These are phyloP conservation scores for Acanthosepion lycidas DNA, from an alignment of 2,888 invertebrate genomes.

Conservation along the genomic window DNA sequence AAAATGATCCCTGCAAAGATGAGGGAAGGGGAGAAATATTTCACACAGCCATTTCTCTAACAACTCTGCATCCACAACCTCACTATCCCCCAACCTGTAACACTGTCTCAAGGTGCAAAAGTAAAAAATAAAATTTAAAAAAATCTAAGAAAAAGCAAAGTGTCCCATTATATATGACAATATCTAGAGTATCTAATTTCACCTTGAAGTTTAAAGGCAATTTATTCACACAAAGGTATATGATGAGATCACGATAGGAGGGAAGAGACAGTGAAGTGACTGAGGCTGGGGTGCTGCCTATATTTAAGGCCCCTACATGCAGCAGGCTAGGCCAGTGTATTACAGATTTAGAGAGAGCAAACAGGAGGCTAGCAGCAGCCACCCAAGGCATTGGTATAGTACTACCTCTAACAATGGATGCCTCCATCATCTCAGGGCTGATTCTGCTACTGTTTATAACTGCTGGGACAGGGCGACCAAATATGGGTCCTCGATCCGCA, in stretches of 20 bases:
- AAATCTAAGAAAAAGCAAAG: background rate
- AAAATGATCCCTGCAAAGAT: constrained; percentile 12
- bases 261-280: background rate
- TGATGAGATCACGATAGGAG: constrained; percentile 38
- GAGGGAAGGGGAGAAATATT: background rate
- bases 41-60: background rate
- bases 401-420: constrained; percentile 39
- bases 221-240: constrained; percentile 46
- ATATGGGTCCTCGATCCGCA: constrained; percentile 24
- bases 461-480: background rate
- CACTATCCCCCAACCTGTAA: background rate
- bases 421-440: constrained; percentile 35
- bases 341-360: background rate
- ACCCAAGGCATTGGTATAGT: background rate
- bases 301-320: background rate
- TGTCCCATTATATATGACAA: constrained; percentile 39
- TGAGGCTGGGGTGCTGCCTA: background rate
- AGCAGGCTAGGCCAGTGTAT: background rate
- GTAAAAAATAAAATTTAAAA: background rate
- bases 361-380: constrained; percentile 4
- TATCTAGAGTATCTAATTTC: constrained; percentile 40
- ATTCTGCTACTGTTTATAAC: background rate
- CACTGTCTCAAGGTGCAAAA: background rate
- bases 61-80: background rate
- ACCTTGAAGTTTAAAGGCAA: constrained; percentile 45